Conservation (phyloP, 2,888 invertebrate genomes). For the Perithous albicinctus region DNA sequence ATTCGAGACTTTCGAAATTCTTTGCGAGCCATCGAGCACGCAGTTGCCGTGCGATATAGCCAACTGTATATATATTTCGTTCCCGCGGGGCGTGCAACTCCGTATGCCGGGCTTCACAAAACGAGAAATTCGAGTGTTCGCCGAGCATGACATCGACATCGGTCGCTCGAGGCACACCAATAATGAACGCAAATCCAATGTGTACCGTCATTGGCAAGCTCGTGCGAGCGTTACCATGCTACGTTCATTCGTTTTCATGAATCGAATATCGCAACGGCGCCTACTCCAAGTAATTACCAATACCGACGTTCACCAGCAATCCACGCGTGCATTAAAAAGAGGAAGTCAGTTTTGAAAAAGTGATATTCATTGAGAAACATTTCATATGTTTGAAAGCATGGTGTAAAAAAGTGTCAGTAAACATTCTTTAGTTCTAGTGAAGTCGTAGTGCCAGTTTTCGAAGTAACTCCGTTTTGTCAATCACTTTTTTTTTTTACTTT, state of each 20-base stretch:
- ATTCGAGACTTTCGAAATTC: conserved; percentile 63
- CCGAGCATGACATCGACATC: conserved; percentile 52
- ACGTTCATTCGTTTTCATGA: conserved; percentile 59
- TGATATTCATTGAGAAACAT: too few species aligned
- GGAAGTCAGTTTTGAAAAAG: not conserved
- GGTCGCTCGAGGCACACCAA: conserved; percentile 34
- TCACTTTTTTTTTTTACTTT: too few species aligned
- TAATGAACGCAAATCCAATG: conserved; percentile 20
- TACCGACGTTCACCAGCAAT: conserved; percentile 51
- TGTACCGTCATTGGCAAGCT: conserved; percentile 13
- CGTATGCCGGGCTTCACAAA: conserved; percentile 35
- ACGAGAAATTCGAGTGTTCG: conserved; percentile 58
- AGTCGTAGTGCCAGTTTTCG: too few species aligned
- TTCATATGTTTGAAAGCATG: too few species aligned
- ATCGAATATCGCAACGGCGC: conserved; percentile 54
- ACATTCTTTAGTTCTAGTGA: too few species aligned
- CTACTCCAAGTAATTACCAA: conserved; percentile 62
- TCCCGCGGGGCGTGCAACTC: conserved; percentile 10
- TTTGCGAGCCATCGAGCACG: conserved; percentile 52
- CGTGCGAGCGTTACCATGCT: conserved; percentile 18
- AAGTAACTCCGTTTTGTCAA: too few species aligned
- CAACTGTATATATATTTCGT: conserved; percentile 45
- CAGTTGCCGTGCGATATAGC: conserved; percentile 22
- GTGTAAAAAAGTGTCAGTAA: too few species aligned
- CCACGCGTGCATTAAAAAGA: conserved; percentile 9